Evolutionary conservation across 2,888 invertebrate genomes (phyloP), one percentile per base, ranked within the genome.

Genomic region (Mycalesis mineus): DNA sequence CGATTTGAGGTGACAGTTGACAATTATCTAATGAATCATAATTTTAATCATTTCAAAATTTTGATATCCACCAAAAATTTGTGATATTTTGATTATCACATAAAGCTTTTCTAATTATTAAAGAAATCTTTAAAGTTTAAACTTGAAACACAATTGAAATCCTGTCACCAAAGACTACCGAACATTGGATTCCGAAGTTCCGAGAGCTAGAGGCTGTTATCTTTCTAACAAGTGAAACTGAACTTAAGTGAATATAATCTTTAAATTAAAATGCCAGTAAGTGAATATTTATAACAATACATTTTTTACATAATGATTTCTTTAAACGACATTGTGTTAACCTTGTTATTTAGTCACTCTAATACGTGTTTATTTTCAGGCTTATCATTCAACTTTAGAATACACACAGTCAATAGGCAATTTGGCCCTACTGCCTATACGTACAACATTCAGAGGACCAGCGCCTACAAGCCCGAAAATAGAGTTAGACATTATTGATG

Each of bases 371-470:
- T 44, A 45, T 42, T 64, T 58, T 33, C 79, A 98, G 97, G 98
- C 99, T 1, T 99, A 98, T 90, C 99, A 99, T 84, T 99, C 99
- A 0, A 95, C 94, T 70, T 93, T 98, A 72, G 94, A 95, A 57
- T 92, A 93, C 69, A 91, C 92, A 52, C 92, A 94, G 70, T 88
- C 92, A 29, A 91, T 98, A 50, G 98, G 98, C 8, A 99, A 99
- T 79, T 94, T 98, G 90, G 98, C 98, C 0, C 82, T 99, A 55
- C 84, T 99, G 64, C 98, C 99, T 7, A 84, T 99, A 52, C 93
- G 95, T 66, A 98, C 99, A 0, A 94, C 95, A 71, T 96, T 93
- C 76, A 92, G 98, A 69, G 99, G 99, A 7, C 99, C 99, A 33
- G 98, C 98, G 6, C 96, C 97, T 8, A 90, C 91, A 53, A 91